A percentile compares a stretch with the other conserved stretches of the same genome.
Evolutionary conservation across 1,140 invertebrate species (phyloP).

Genomic region (Lasioglossum baleicum): DNA sequence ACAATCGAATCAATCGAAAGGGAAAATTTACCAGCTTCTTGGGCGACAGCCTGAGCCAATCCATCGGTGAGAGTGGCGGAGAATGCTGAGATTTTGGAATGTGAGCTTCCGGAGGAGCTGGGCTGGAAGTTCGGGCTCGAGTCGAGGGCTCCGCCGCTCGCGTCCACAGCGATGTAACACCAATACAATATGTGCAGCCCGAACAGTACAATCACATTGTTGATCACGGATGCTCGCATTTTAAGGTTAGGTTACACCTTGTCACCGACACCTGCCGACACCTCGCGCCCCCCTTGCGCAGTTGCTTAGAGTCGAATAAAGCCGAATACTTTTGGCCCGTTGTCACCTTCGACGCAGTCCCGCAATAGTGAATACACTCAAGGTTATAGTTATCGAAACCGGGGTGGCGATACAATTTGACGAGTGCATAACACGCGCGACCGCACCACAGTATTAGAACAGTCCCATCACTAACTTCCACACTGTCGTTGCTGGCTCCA

Average conservation of each 20-base stretch:
- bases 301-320: slow-evolving; percentile 26
- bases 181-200: slow-evolving; percentile 72
- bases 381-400: slow-evolving; percentile 60
- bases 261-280: slow-evolving; percentile 63
- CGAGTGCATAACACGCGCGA: slow-evolving; percentile 58
- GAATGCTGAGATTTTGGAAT: slow-evolving; percentile 70
- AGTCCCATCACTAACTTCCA: slow-evolving; percentile 46
- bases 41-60: slow-evolving; percentile 76
- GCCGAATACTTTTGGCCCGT: slow-evolving; percentile 30
- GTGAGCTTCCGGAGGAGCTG: slow-evolving; percentile 60
- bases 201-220: slow-evolving; percentile 71
- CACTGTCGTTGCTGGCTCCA: slow-evolving; percentile 45
- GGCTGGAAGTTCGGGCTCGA: slow-evolving; percentile 68
- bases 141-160: slow-evolving; percentile 75
- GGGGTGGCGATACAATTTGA: slow-evolving; percentile 36
- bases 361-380: slow-evolving; percentile 52
- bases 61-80: slow-evolving; percentile 74
- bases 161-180: slow-evolving; percentile 62
- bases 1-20: no score
- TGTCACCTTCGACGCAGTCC: slow-evolving; percentile 45
- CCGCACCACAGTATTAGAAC: slow-evolving; percentile 42
- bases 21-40: slow-evolving; percentile 69
- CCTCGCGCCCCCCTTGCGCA: slow-evolving; percentile 56
- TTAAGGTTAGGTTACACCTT: slow-evolving; percentile 74
- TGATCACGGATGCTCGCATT: slow-evolving; percentile 73